phyloP scores from a whole-genome alignment of 2,888 invertebrate genomes.

The Synanthedon vespiformis region DNA sequence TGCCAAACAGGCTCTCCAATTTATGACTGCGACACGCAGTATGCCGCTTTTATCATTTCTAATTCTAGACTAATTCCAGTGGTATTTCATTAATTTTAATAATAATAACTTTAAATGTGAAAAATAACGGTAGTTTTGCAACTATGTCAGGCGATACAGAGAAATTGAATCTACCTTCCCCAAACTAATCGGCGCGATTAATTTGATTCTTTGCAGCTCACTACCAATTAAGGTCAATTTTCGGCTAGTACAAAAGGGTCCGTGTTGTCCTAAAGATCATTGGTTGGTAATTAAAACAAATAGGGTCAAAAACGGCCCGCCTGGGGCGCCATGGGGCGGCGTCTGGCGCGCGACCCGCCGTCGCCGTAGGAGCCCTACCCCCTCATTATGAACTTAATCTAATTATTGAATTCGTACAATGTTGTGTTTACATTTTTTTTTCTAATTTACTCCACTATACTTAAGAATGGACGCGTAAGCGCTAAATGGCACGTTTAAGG shows the following conservation, averaged over 20 bases:
- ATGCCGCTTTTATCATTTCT: too few relatives aligned
- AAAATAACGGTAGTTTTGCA: too few relatives aligned
- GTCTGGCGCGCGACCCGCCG: conserved; percentile 45
- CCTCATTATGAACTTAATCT: conserved; percentile 67
- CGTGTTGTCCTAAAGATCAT: conserved; percentile 60
- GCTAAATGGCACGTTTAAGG: conserved; percentile 69
- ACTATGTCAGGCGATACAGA: neutral
- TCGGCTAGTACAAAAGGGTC: conserved; percentile 54
- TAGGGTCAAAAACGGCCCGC: conserved; percentile 64
- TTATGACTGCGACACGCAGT: too few relatives aligned
- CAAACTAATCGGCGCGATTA: conserved; percentile 11
- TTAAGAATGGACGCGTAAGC: conserved; percentile 64
- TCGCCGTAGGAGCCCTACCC: conserved; percentile 53
- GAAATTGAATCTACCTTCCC: neutral
- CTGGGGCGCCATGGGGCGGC: conserved; percentile 64
- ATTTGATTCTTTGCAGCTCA: conserved; percentile 37
- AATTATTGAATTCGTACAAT: conserved; percentile 71
- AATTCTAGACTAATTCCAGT: too few relatives aligned
- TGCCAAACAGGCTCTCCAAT: too few relatives aligned
- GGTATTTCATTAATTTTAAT: too few relatives aligned
- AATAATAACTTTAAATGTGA: too few relatives aligned
- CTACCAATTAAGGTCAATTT: conserved; percentile 55
- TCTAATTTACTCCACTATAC: conserved; percentile 66
- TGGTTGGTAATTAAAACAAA: conserved; percentile 68
- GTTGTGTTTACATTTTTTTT: conserved; percentile 69